Conservation (phyloP, 2,888 invertebrate species). For the Drosophila niveifrons region DNA sequence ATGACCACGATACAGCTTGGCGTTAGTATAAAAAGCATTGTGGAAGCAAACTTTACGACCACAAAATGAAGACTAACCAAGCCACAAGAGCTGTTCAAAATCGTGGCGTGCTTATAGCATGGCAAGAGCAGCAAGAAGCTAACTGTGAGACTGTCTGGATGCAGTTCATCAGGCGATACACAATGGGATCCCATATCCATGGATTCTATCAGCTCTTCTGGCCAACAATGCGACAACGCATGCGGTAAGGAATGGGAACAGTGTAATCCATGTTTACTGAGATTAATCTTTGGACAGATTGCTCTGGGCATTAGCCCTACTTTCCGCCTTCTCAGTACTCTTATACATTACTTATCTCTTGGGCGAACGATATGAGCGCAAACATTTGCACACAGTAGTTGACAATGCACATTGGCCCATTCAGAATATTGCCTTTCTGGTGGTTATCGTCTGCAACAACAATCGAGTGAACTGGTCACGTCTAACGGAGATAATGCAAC, state of each 20-base stretch:
- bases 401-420: slow-evolving; percentile 78
- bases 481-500: slow-evolving; percentile 60
- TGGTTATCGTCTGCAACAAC: slow-evolving; percentile 82
- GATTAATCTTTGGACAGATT: slow-evolving; percentile 45
- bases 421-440: slow-evolving; percentile 81
- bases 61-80: slow-evolving; percentile 39
- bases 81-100: slow-evolving; percentile 13
- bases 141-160: slow-evolving; percentile 42
- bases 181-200: slow-evolving; percentile 60
- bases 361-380: slow-evolving; percentile 69
- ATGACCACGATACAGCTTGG: neutral
- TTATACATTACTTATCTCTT: slow-evolving; percentile 71
- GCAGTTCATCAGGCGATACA: slow-evolving; percentile 46
- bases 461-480: slow-evolving; percentile 84
- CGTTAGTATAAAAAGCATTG: slow-evolving; percentile 41
- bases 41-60: neutral
- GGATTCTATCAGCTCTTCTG: slow-evolving; percentile 66
- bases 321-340: slow-evolving; percentile 67
- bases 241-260: slow-evolving; percentile 53
- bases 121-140: slow-evolving; percentile 17
- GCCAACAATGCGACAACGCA: slow-evolving; percentile 56
- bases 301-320: slow-evolving; percentile 73
- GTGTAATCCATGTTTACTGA: neutral
- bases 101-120: slow-evolving; percentile 14
- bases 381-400: slow-evolving; percentile 80